phyloP scores from a whole-genome alignment of 35 echinoderm and acorn worm genomes.

The Ptychodera flava region DNA sequence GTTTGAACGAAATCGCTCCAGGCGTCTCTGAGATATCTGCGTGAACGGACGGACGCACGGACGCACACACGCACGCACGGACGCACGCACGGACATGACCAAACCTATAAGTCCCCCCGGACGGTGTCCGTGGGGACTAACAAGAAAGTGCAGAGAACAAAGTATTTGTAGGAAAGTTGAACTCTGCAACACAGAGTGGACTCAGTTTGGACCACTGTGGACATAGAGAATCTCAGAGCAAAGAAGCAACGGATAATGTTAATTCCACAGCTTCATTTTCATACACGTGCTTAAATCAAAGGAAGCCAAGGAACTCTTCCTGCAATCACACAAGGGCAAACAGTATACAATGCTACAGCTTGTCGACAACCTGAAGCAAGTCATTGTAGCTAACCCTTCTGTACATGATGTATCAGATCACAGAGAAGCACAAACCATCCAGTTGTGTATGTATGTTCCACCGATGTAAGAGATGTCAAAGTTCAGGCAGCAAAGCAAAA shows the following conservation, averaged over 20 bases:
- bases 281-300: background rate
- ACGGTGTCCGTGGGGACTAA: no score
- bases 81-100: no score
- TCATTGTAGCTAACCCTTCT: background rate
- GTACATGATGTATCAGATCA: background rate
- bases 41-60: no score
- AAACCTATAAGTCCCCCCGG: no score
- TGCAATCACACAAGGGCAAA: background rate
- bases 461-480: background rate
- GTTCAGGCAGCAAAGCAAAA: background rate
- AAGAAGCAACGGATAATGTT: background rate
- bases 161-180: background rate
- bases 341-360: background rate
- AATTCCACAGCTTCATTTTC: background rate
- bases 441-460: background rate
- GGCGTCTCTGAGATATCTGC: no score
- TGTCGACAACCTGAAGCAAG: background rate
- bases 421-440: background rate
- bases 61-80: no score
- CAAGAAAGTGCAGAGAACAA: background rate
- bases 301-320: background rate
- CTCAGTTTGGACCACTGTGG: background rate
- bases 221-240: background rate
- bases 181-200: background rate
- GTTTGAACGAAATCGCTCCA: no score